Evolutionary conservation across 1,140 invertebrate genomes (phyloP), one percentile per base, ranked within the genome.

Genomic region (Macrocentrus cingulum): DNA sequence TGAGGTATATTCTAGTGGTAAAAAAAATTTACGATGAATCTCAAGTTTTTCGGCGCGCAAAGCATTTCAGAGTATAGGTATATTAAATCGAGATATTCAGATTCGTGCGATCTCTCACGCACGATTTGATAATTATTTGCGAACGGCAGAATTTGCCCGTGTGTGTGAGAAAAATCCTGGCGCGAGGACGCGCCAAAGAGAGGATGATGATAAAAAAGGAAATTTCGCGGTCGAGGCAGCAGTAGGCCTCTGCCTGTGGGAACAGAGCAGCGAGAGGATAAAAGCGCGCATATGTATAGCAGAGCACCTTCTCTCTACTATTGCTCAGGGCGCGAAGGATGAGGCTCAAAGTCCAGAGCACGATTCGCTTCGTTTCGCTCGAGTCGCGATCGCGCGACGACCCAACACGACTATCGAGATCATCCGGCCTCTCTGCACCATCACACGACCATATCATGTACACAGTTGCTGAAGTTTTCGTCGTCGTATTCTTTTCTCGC

Each of bases 351-450:
- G 49, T 66, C 64, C 59, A 44, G 46, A 63, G 56, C 64, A 65
- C 66, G 67, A 69, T 67, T 45, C 67, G 67, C 67, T 69, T 60
- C 66, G 66, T 69, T 67, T 67, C 65, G 61, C 62, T 59, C 62
- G 67, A 63, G 56, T 56, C 57, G 34, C 55, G 55, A 61, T 55
- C 59, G 61, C 32, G 34, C 56, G 13, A 41, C 50, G 37, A 52
- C 50, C 18, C 19, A 41, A 52, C 36, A 52, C 37, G 37, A 52
- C 49, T 51, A 60, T 66, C 64, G 59, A 64, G 50, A 61, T 61
- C 60, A 42, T 57, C 41, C 48, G 39, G n/a, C 25, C n/a, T n/a
- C 39, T 25, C 60, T 59, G 62, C 61, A 63, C 64, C 65, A 60
- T 61, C 65, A n/a, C 16, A 8, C 13, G 7, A 19, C 2, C n/a